Evolutionary conservation across 2,888 invertebrate species (phyloP), one percentile per base, ranked within the genome.

Genomic region (Mechanitis mazaeus): DNA sequence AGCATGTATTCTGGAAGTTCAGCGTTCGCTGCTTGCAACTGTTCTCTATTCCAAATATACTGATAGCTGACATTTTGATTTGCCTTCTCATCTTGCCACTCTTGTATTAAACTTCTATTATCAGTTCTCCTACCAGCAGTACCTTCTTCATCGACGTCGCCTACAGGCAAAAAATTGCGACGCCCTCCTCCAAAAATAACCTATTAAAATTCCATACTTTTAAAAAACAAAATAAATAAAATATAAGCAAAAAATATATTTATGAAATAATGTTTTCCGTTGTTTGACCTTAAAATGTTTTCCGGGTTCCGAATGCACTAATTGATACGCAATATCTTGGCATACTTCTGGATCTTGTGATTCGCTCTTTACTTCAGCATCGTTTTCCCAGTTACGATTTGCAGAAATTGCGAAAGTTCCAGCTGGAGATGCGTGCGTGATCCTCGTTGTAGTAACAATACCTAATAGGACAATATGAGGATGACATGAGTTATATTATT

Each of bases 341-440:
- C 95, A 94, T 1, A 74, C 71, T 31, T 73, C 75, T 0, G 91
- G 80, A 69, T 92, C 87, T 45, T 80, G 74, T 0, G 87, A 84
- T 11, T 74, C 79, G 0, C 67, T 68, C 1, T 72, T 65, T 4
- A 93, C 85, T 45, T 91, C 88, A 0, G 75, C 81, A 75, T 95
- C 94, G 70, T 87, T 91, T 80, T 95, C 95, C 93, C 94, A 95
- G 67, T 92, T 80, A 0, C 95, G 90, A 65, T 93, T 84, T 0
- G 94, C 92, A 0, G 86, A 83, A 72, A 93, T 93, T 0, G 95
- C 94, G 75, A 92, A 95, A 0, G 91, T 83, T 1, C 91, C 92
- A 0, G 94, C 92, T 0, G 95, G 95, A 2, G 94, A 94, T 0
- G 95, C 95, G 78, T 95, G 94, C 0, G 95, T 95, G 0, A 96